These are phyloP conservation scores for Catocala nupta DNA, from an alignment of 2,888 invertebrate genomes.

Conservation along the genomic window DNA sequence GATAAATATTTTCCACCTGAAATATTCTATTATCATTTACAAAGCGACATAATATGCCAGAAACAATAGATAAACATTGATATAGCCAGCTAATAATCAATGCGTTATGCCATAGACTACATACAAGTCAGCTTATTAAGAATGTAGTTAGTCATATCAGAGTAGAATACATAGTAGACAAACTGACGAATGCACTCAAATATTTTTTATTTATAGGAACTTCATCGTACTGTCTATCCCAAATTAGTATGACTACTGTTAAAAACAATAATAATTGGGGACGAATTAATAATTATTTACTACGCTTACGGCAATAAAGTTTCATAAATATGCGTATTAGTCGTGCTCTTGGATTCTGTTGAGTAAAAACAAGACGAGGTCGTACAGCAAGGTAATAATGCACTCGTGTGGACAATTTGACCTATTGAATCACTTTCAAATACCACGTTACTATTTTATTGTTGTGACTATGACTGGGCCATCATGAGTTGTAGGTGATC, in stretches of 20 bases:
- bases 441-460: slow-evolving; percentile 27
- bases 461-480: slow-evolving; percentile 4
- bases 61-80: not conserved
- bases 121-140: too few species aligned
- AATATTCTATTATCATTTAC: too few species aligned
- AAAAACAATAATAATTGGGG: too few species aligned
- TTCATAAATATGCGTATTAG: slow-evolving; percentile 50
- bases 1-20: too few species aligned
- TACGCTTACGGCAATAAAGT: slow-evolving; percentile 21
- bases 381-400: slow-evolving; percentile 60
- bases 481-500: slow-evolving; percentile 17
- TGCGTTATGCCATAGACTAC: too few species aligned
- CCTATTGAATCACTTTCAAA: slow-evolving; percentile 45
- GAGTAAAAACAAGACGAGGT: slow-evolving; percentile 71
- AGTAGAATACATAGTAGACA: too few species aligned
- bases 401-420: slow-evolving; percentile 55
- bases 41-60: not conserved
- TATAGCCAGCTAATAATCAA: too few species aligned
- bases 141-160: too few species aligned
- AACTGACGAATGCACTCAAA: too few species aligned
- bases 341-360: slow-evolving; percentile 61
- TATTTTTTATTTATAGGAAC: too few species aligned
- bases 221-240: too few species aligned
- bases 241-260: too few species aligned
- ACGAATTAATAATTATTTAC: slow-evolving; percentile 12